Percentiles rank a stretch among this genome's conserved stretches.
Evolutionary conservation across 2,113 vertebrate species (phyloP).

Genomic region (Poeciliopsis turrubarensis): DNA sequence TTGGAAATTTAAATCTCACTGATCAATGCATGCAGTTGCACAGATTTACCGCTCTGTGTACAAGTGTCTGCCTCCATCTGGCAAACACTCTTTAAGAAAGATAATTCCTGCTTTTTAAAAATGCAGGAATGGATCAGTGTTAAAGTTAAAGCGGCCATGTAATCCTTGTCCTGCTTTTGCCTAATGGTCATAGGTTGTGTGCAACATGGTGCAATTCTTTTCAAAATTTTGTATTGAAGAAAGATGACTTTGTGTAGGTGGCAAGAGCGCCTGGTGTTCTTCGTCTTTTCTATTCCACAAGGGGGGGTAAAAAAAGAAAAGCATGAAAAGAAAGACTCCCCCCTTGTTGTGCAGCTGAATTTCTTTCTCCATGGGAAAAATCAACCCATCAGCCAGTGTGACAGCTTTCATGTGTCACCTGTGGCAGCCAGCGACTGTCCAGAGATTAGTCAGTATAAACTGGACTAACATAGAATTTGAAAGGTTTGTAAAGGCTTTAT

Average conservation of each 20-base stretch:
- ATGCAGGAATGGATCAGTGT: slow-evolving; percentile 6
- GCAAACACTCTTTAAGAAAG: neutral
- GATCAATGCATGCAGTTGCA: slow-evolving; percentile 23
- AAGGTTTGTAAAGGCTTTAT: neutral
- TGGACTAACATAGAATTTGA: neutral
- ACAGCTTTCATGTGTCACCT: neutral
- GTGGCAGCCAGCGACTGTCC: neutral
- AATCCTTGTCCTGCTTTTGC: slow-evolving; percentile 9
- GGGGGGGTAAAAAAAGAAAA: neutral
- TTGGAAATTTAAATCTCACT: slow-evolving; percentile 29
- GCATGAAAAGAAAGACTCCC: neutral
- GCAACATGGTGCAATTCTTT: slow-evolving; percentile 25
- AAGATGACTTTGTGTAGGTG: neutral
- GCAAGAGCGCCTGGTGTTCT: neutral
- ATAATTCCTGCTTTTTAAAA: slow-evolving; percentile 17
- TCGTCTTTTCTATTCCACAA: neutral
- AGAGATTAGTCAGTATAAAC: slow-evolving; percentile 3
- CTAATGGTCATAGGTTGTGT: slow-evolving; percentile 30
- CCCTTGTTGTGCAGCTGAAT: neutral
- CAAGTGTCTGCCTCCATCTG: slow-evolving; percentile 7
- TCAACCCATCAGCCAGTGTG: slow-evolving; percentile 2
- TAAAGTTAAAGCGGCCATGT: slow-evolving; percentile 20
- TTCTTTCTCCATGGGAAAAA: neutral
- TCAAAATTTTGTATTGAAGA: neutral
- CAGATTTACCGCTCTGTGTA: slow-evolving; percentile 5